These are phyloP conservation scores for Euwallacea fornicatus DNA, from an alignment of 1,140 invertebrate genomes.

Conservation along the genomic window DNA sequence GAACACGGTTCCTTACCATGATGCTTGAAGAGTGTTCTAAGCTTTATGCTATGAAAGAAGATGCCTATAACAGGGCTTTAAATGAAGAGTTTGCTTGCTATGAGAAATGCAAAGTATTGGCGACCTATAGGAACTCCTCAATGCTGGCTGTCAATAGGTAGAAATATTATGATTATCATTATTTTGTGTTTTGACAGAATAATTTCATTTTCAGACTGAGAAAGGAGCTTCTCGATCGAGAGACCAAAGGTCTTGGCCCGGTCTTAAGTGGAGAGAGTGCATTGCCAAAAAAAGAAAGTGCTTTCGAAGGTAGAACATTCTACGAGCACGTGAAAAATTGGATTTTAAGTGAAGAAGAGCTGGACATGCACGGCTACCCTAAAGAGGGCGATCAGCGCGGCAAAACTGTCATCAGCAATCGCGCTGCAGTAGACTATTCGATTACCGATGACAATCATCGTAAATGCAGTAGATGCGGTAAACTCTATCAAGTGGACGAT, in stretches of 20 bases:
- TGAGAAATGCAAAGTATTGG: conserved; percentile 73
- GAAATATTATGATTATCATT: not conserved
- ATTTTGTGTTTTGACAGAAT: not conserved
- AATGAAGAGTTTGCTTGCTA: conserved; percentile 78
- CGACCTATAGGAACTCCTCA: conserved; percentile 83
- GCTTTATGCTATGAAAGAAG: conserved; percentile 68
- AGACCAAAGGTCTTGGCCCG: conserved; percentile 47
- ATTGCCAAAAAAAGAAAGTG: conserved; percentile 42
- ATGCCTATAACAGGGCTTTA: conserved; percentile 72
- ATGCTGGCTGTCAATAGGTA: conserved; percentile 74
- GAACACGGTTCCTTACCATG: conserved; percentile 81
- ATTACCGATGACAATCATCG: conserved; percentile 68
- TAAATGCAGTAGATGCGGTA: conserved; percentile 64
- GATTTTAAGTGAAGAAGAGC: conserved; percentile 72
- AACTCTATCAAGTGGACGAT: conserved; percentile 75
- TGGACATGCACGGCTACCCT: conserved; percentile 85
- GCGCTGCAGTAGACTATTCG: conserved; percentile 61
- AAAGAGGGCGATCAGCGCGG: conserved; percentile 65
- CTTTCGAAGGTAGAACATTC: conserved; percentile 58
- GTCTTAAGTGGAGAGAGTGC: conserved; percentile 43
- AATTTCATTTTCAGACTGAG: conserved; percentile 53
- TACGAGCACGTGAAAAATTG: conserved; percentile 59
- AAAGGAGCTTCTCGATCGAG: conserved; percentile 61
- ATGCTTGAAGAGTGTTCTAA: conserved; percentile 86
- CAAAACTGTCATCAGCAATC: conserved; percentile 63